Percentiles rank a stretch among this genome's conserved stretches.
Evolutionary conservation across 2,797 vertebrate species (phyloP).

Genomic region (Scyliorhinus canicula): DNA sequence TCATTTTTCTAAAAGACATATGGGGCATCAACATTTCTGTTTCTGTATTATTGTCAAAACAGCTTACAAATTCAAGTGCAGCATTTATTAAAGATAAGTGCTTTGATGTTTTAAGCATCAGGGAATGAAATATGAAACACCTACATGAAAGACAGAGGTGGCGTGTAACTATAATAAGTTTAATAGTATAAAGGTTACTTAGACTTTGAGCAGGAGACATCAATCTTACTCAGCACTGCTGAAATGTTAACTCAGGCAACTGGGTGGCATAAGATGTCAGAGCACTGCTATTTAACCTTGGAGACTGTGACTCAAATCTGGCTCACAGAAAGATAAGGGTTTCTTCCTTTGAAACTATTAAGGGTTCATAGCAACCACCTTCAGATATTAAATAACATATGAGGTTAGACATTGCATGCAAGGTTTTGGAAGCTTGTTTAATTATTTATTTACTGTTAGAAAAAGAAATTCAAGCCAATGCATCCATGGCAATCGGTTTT

Average conservation of each 20-base stretch:
- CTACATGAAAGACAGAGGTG: background rate
- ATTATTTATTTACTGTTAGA: background rate
- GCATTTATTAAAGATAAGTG: background rate
- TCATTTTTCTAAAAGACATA: background rate
- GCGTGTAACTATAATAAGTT: background rate
- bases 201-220: constrained; percentile 6
- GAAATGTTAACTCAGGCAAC: constrained; percentile 24
- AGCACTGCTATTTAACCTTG: background rate
- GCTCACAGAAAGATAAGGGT: background rate
- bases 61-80: background rate
- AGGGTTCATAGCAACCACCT: background rate
- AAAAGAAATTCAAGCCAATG: background rate
- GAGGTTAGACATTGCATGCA: background rate
- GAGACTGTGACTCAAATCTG: background rate
- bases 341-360: constrained; percentile 22
- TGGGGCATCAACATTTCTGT: background rate
- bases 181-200: background rate
- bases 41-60: background rate
- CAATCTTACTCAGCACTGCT: background rate
- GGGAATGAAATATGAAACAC: background rate
- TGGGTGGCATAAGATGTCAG: background rate
- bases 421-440: background rate
- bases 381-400: constrained; percentile 6
- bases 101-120: background rate
- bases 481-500: background rate